Conservation (phyloP, 2,888 invertebrate species). For the Heliconius ismenius region DNA sequence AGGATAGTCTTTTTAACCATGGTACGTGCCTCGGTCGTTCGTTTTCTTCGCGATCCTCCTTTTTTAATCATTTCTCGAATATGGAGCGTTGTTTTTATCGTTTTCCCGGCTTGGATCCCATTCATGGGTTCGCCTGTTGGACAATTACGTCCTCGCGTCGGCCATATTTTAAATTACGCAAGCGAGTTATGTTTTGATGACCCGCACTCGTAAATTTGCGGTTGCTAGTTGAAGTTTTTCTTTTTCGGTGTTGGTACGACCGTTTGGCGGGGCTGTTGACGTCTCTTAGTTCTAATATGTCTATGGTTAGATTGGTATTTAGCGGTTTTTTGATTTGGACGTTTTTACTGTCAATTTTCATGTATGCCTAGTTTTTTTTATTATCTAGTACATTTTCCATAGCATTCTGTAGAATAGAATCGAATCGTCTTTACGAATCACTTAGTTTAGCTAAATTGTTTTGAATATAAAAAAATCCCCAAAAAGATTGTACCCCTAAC, state of each 20-base stretch:
- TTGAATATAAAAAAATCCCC: too few species aligned
- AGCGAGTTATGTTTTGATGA: conserved; percentile 44
- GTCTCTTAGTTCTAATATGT: background rate
- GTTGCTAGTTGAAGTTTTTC: conserved; percentile 3
- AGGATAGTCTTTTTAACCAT: conserved; percentile 78
- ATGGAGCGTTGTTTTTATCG: conserved; percentile 79
- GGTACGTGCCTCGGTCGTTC: conserved; percentile 71
- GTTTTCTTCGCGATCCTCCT: conserved; percentile 68
- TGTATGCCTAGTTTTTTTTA: too few species aligned
- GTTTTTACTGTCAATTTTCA: too few species aligned
- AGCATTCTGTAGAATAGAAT: too few species aligned
- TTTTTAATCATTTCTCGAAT: conserved; percentile 82
- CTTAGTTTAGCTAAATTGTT: too few species aligned
- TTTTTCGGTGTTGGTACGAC: conserved; percentile 1
- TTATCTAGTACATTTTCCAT: too few species aligned
- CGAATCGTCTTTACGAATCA: too few species aligned
- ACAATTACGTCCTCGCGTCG: conserved; percentile 60
- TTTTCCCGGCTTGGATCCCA: conserved; percentile 74
- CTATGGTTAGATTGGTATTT: background rate
- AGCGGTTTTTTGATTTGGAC: background rate
- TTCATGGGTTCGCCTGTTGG: conserved; percentile 63
- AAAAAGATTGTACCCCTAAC: too few species aligned
- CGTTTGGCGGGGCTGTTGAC: background rate
- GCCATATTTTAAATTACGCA: conserved; percentile 48
- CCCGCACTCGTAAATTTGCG: conserved; percentile 25